phyloP scores from a whole-genome alignment of 2,113 vertebrate species.

The Poicephalus gulielmi region DNA sequence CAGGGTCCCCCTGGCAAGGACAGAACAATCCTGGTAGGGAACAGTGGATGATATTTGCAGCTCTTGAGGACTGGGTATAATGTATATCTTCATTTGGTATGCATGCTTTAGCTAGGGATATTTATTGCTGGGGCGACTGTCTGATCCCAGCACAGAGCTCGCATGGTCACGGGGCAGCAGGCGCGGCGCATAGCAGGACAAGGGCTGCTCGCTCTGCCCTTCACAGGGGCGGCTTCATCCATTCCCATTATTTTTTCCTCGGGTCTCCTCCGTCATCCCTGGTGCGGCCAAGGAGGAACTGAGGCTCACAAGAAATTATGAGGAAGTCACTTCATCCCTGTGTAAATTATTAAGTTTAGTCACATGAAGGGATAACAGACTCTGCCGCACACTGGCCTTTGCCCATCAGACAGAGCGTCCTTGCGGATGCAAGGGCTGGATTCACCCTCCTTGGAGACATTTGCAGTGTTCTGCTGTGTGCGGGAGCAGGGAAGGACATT shows the following conservation, averaged over 20 bases:
- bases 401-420: not conserved
- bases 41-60: not conserved
- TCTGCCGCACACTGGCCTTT: not conserved
- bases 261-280: rapidly evolving
- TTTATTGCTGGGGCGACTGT: not conserved
- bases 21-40: not conserved
- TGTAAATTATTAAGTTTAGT: conserved; percentile 48
- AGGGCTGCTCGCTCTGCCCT: not conserved
- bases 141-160: not conserved
- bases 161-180: rapidly evolving
- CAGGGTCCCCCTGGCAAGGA: not conserved
- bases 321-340: rapidly evolving
- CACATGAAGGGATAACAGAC: conserved; percentile 20
- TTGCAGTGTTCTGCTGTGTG: not conserved
- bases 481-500: not conserved
- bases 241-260: not conserved
- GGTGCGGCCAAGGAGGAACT: not conserved
- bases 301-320: not conserved
- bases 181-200: rapidly evolving
- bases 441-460: not conserved
- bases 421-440: not conserved
- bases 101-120: not conserved
- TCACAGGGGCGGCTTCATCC: not conserved
- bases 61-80: not conserved
- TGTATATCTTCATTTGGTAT: not conserved